Conservation (phyloP, 2,888 invertebrate genomes). For the Melieria picta region DNA sequence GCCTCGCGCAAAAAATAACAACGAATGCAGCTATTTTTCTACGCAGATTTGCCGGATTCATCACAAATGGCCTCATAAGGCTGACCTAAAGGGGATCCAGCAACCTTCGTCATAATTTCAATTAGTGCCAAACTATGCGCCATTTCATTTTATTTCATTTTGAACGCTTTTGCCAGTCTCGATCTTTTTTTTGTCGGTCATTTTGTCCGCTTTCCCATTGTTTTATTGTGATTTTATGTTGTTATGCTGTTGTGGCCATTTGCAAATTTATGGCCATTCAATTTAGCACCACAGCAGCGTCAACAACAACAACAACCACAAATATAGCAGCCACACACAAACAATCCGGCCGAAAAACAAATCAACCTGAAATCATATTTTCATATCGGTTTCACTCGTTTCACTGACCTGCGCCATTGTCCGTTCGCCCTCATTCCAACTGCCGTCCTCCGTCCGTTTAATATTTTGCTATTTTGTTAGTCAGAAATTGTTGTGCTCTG, state of each 20-base stretch:
- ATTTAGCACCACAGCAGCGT: slow-evolving; percentile 12
- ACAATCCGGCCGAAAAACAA: slow-evolving; percentile 10
- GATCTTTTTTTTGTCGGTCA: slow-evolving; percentile 1
- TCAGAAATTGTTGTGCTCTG: too few relatives aligned
- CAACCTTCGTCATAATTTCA: too few relatives aligned
- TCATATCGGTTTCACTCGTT: background rate
- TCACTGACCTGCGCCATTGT: too few relatives aligned
- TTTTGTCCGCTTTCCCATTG: background rate
- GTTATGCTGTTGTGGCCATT: background rate
- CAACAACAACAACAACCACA: slow-evolving; percentile 14
- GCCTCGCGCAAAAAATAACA: too few relatives aligned
- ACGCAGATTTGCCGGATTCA: background rate
- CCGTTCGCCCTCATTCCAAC: too few relatives aligned
- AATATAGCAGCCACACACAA: background rate
- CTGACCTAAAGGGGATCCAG: too few relatives aligned
- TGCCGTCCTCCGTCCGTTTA: too few relatives aligned
- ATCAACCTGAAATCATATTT: slow-evolving; percentile 20
- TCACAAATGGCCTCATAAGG: background rate
- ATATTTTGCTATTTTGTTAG: too few relatives aligned
- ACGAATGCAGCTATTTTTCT: background rate
- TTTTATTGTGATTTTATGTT: background rate
- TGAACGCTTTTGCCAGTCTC: background rate
- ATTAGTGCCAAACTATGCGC: background rate
- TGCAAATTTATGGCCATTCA: slow-evolving; percentile 23
- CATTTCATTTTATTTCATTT: too few relatives aligned